A percentile compares a stretch with the other conserved stretches of the same genome.
Conservation (phyloP, 2,888 invertebrate species). For the Pharmacophagus antenor region DNA sequence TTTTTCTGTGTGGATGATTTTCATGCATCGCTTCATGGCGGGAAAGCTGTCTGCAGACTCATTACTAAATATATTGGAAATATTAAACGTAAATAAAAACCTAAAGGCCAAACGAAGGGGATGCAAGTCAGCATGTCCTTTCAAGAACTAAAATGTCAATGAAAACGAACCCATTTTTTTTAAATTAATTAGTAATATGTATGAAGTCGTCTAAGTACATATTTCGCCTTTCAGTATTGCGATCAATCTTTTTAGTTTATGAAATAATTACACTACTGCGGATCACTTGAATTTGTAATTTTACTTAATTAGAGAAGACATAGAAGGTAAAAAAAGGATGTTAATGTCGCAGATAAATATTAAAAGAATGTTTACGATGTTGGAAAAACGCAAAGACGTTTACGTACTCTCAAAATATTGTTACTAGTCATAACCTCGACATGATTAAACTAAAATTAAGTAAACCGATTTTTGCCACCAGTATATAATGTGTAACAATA, state of each 20-base stretch:
- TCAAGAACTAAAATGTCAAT: constrained; percentile 2
- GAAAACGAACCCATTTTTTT: neutral
- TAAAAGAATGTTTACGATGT: neutral
- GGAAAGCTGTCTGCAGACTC: neutral
- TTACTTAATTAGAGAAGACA: no score
- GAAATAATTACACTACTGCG: neutral
- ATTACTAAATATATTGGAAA: constrained; percentile 6
- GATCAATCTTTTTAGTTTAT: neutral
- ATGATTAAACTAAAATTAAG: neutral
- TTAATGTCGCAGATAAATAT: neutral
- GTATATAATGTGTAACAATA: neutral
- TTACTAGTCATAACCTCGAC: neutral
- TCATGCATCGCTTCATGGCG: constrained; percentile 13
- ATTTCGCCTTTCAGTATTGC: neutral
- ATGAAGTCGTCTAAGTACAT: constrained; percentile 4
- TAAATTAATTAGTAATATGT: neutral
- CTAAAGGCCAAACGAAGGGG: constrained; percentile 5
- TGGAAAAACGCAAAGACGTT: constrained; percentile 11
- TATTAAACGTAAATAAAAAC: constrained; percentile 6
- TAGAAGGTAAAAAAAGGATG: neutral
- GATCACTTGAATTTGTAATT: no score
- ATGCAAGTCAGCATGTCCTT: constrained; percentile 14
- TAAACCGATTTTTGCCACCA: neutral
- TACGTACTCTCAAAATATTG: neutral
- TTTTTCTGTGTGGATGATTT: constrained; percentile 17